phyloP scores from a whole-genome alignment of 2,888 invertebrate genomes.

The Villa cingulata region DNA sequence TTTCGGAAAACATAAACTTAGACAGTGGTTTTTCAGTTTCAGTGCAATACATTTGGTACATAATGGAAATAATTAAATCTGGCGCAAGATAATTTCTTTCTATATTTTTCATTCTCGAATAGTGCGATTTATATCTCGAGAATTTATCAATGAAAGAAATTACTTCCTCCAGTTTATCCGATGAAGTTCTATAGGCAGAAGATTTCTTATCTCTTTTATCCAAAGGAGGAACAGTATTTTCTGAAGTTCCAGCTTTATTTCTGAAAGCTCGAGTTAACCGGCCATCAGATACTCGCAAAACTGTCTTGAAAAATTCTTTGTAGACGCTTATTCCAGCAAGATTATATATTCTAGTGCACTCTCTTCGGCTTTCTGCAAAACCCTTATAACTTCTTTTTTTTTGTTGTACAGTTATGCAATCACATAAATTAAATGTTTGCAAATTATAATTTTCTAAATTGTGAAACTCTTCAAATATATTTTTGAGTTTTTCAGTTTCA shows the following conservation, averaged over 20 bases:
- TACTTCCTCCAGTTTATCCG: conserved; percentile 5
- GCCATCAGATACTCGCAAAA: conserved; percentile 1
- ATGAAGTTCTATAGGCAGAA: conserved; percentile 1
- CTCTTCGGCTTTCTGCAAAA: conserved; percentile 8
- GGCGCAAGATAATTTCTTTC: conserved; percentile 8
- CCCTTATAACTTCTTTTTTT: conserved; percentile 8
- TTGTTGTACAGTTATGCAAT: background rate
- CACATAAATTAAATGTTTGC: no score
- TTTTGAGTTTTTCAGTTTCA: no score
- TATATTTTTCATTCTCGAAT: conserved; percentile 10
- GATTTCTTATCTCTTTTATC: background rate
- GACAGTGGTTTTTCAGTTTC: conserved; percentile 3
- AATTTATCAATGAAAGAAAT: conserved; percentile 9
- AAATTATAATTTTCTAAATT: no score
- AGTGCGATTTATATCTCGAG: conserved; percentile 10
- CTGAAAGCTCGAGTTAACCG: background rate
- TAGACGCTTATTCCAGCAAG: conserved; percentile 8
- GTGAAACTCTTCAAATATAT: no score
- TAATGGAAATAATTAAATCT: conserved; percentile 6
- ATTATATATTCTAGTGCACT: conserved; percentile 11
- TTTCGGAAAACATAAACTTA: conserved; percentile 8
- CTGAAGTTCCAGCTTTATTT: background rate
- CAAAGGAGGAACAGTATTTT: background rate
- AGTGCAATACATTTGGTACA: conserved; percentile 6
- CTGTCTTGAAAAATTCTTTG: conserved; percentile 3